Evolutionary conservation across 2,113 vertebrate genomes (phyloP).

Genomic region (Pimephales promelas): DNA sequence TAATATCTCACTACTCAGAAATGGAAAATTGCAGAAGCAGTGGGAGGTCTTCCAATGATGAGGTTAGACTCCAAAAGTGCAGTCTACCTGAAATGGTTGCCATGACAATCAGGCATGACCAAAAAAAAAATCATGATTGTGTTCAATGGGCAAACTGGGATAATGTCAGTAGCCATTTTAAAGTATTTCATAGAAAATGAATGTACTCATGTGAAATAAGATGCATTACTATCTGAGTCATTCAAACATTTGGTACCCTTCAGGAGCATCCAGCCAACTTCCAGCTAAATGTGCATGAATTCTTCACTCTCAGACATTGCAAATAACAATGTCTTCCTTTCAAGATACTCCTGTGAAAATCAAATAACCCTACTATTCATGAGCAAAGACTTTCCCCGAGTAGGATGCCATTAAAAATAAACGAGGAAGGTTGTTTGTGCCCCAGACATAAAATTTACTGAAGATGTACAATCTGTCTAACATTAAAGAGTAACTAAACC

Average conservation of each 20-base stretch:
- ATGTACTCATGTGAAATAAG: neutral
- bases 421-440: too few species aligned
- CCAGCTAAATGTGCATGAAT: neutral
- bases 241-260: neutral
- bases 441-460: too few species aligned
- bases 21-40: neutral
- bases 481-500: too few species aligned
- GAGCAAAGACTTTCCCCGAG: neutral
- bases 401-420: too few species aligned
- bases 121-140: neutral
- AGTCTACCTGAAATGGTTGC: slow-evolving; percentile 17
- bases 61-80: neutral
- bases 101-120: slow-evolving; percentile 6
- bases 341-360: neutral
- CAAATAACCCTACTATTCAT: neutral
- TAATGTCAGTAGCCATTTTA: neutral
- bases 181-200: neutral
- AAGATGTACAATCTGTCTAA: too few species aligned
- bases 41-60: neutral
- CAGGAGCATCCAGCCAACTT: neutral
- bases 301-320: neutral
- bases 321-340: neutral
- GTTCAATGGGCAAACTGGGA: neutral
- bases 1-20: neutral
- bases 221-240: neutral